phyloP scores from a whole-genome alignment of 2,113 vertebrate species.

The Melospiza melodia region DNA sequence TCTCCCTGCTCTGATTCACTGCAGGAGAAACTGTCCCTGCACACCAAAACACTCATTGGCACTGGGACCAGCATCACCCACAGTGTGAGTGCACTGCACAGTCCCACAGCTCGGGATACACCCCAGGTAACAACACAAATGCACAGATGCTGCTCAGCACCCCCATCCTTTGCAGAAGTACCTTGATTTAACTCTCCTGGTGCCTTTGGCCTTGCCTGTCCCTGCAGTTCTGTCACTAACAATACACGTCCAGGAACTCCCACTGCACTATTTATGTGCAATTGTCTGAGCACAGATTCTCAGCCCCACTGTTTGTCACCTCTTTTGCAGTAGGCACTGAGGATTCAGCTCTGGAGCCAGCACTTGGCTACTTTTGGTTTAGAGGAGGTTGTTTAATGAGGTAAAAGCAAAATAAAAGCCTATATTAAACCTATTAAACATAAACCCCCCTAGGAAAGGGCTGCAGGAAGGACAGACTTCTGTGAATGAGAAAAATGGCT shows the following conservation, averaged over 20 bases:
- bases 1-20: fast-evolving
- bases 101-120: fast-evolving
- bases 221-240: background rate
- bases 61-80: background rate
- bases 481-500: background rate
- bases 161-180: background rate
- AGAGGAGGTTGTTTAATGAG: background rate
- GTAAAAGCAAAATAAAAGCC: background rate
- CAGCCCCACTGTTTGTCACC: background rate
- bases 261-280: background rate
- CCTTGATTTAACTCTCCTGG: background rate
- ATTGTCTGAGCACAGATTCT: background rate
- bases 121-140: background rate
- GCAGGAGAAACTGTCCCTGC: background rate
- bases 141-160: background rate
- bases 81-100: fast-evolving
- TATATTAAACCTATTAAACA: background rate
- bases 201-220: background rate
- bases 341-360: background rate
- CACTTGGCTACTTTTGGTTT: background rate
- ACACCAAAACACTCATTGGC: background rate
- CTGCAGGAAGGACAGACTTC: background rate
- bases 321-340: background rate
- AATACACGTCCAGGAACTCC: fast-evolving
- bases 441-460: background rate